Percentiles rank a stretch among this genome's conserved stretches.
Evolutionary conservation across 2,888 invertebrate species (phyloP).

Genomic region (Cephalotes varians): DNA sequence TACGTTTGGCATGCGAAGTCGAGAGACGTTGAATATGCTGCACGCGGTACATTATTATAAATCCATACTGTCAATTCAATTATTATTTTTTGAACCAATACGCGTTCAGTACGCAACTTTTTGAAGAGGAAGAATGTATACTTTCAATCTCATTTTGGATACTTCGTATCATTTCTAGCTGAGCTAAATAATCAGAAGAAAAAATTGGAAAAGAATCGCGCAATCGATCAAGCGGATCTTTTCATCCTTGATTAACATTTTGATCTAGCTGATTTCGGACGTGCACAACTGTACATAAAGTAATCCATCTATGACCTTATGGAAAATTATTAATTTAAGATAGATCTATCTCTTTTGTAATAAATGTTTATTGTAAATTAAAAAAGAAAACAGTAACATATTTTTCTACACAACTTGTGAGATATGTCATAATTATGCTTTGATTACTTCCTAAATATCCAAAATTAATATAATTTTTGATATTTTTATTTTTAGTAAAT

Average conservation of each 20-base stretch:
- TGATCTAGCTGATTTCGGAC: too few species aligned
- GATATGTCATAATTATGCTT: not conserved
- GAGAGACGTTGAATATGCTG: not conserved
- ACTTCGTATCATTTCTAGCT: too few species aligned
- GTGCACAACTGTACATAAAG: too few species aligned
- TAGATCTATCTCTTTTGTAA: too few species aligned
- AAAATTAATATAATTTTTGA: not conserved
- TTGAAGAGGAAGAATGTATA: not conserved
- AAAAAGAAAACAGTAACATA: not conserved
- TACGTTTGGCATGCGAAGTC: not conserved
- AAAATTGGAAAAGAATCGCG: too few species aligned
- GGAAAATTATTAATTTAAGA: too few species aligned
- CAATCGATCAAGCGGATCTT: too few species aligned
- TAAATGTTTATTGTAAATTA: too few species aligned
- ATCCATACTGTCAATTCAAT: constrained; percentile 1
- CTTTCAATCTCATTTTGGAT: not conserved
- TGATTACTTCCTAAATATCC: not conserved
- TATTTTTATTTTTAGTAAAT: not conserved
- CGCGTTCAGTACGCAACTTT: not conserved
- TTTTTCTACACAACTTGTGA: not conserved
- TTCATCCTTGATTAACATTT: too few species aligned
- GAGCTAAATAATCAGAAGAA: too few species aligned
- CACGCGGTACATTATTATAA: not conserved
- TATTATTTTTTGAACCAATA: not conserved
- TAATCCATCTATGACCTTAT: too few species aligned